These are phyloP conservation scores for Lithobates pipiens DNA, from an alignment of 2,797 vertebrate genomes.

Conservation along the genomic window DNA sequence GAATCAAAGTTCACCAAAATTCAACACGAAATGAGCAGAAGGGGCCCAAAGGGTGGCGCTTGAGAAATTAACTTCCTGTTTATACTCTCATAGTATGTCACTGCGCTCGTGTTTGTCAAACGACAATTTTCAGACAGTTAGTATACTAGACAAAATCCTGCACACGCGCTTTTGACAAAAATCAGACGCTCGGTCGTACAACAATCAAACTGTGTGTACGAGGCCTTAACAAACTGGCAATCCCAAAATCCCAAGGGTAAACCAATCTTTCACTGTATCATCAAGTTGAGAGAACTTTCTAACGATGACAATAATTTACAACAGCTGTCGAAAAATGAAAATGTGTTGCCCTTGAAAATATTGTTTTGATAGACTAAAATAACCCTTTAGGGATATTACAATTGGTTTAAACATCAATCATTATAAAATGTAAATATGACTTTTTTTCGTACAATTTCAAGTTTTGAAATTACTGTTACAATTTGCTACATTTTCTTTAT, in stretches of 20 bases:
- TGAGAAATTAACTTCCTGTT: too few species aligned
- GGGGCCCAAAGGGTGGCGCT: too few species aligned
- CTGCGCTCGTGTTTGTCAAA: too few species aligned
- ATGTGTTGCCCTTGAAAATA: neutral
- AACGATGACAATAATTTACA: neutral
- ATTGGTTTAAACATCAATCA: neutral
- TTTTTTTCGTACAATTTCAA: neutral
- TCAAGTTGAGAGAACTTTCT: neutral
- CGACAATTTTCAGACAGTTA: too few species aligned
- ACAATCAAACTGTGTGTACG: too few species aligned
- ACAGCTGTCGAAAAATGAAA: neutral
- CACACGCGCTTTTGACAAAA: too few species aligned
- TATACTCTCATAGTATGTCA: too few species aligned
- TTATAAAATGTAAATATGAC: neutral
- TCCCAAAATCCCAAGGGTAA: neutral
- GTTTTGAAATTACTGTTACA: neutral
- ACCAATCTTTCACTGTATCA: neutral
- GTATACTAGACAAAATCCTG: too few species aligned
- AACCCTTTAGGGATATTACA: neutral
- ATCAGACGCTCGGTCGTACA: too few species aligned
- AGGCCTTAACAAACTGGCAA: neutral
- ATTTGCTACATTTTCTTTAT: neutral
- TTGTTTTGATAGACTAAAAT: neutral
- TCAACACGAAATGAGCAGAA: too few species aligned
- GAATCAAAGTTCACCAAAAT: too few species aligned